phyloP scores from a whole-genome alignment of 2,797 vertebrate genomes.

The Scyliorhinus canicula region DNA sequence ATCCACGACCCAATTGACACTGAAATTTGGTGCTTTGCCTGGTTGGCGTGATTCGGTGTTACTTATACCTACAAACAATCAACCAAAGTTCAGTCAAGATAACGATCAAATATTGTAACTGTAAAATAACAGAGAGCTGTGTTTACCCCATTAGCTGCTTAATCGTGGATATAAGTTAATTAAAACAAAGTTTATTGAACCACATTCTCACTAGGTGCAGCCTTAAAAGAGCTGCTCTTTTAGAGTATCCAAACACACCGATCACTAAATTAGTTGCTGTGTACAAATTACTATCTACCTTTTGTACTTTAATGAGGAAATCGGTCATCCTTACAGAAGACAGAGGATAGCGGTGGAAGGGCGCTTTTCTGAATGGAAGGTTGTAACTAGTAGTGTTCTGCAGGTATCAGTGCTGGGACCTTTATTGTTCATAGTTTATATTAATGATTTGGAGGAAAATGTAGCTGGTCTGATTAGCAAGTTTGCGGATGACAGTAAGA shows the following conservation, averaged over 20 bases:
- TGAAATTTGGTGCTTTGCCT: slow-evolving; percentile 95
- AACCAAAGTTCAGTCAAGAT: background rate
- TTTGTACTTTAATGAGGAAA: too few relatives aligned
- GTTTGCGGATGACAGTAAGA: too few relatives aligned
- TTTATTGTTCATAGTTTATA: too few relatives aligned
- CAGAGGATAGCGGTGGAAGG: too few relatives aligned
- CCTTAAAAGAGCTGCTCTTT: background rate
- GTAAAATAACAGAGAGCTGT: background rate
- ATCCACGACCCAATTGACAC: slow-evolving; percentile 91
- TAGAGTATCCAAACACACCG: background rate
- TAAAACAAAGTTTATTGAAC: background rate
- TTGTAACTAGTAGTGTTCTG: too few relatives aligned
- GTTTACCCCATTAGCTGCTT: background rate
- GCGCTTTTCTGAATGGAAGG: too few relatives aligned
- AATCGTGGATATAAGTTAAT: background rate
- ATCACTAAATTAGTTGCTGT: background rate
- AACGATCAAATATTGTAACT: background rate
- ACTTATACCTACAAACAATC: slow-evolving; percentile 74
- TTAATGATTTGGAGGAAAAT: too few relatives aligned
- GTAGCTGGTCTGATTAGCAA: too few relatives aligned
- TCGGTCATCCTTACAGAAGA: too few relatives aligned
- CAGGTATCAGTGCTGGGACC: too few relatives aligned
- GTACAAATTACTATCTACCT: background rate
- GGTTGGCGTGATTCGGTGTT: slow-evolving; percentile 92
- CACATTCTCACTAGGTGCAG: background rate